Percentiles rank a stretch among this genome's conserved stretches.
phyloP scores from a whole-genome alignment of 2,113 vertebrate species.

The Cervus canadensis region DNA sequence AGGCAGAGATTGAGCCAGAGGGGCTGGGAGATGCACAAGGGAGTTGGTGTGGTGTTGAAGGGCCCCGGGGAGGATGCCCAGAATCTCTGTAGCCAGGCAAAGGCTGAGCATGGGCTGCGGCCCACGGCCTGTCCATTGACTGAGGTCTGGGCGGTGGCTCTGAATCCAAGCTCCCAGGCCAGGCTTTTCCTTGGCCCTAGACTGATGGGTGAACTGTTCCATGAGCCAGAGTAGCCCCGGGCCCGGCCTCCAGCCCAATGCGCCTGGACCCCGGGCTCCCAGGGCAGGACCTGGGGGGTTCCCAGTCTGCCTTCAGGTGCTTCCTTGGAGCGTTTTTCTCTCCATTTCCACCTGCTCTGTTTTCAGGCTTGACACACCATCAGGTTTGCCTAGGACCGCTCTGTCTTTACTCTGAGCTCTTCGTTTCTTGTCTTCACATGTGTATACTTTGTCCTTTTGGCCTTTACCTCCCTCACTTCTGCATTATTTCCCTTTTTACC shows the following conservation, averaged over 20 bases:
- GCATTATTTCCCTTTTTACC: neutral
- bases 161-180: neutral
- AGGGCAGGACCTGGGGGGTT: neutral
- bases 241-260: neutral
- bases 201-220: neutral
- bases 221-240: neutral
- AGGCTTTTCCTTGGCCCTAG: neutral
- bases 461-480: neutral
- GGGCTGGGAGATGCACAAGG: neutral
- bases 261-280: fast-evolving
- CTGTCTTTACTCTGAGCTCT: neutral
- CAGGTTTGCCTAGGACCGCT: neutral
- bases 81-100: neutral
- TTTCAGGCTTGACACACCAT: neutral
- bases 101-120: neutral
- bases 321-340: neutral
- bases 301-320: too few species aligned
- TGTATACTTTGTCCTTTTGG: neutral
- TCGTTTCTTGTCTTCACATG: neutral
- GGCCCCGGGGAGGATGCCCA: neutral
- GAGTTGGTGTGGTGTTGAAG: neutral
- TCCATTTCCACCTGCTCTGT: neutral
- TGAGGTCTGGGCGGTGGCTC: neutral
- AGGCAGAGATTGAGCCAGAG: neutral
- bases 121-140: neutral